Evolutionary conservation across 2,888 invertebrate species (phyloP), one percentile per base, ranked within the genome.

Genomic region (Nipponacmea schrenckii): DNA sequence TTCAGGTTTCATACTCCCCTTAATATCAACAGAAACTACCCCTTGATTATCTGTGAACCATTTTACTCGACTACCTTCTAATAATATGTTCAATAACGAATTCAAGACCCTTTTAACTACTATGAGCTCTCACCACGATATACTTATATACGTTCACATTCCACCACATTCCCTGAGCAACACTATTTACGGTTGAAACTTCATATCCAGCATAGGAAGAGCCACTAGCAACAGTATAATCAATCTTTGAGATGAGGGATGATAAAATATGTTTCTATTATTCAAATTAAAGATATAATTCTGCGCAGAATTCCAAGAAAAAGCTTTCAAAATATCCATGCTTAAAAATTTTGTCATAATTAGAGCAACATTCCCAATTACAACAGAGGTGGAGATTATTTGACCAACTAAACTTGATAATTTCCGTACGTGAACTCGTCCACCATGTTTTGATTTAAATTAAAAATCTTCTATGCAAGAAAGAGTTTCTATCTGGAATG

Each of bases 181-280:
- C 48, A 14, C 15, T 20, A 63, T 63, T 8, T 1, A 20, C 3
- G 14, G 63, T 63, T 14, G 24, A 63, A 14, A 27, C 63, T 20
- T 26, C 27, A 63, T 1, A 63, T n/a, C 63, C 63, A 14, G 24
- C 63, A 63, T 63, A 1, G 14, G 24, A 15, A 12, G 69, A 44
- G 26, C 39, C n/a, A n/a, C n/a, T n/a, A n/a, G n/a, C n/a, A n/a
- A n/a, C n/a, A n/a, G n/a, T n/a, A n/a, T n/a, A n/a, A n/a, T n/a
- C n/a, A n/a, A n/a, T n/a, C n/a, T n/a, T n/a, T n/a, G n/a, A n/a
- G n/a, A n/a, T n/a, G n/a, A n/a, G n/a, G n/a, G n/a, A n/a, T 10
- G 50, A 39, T 70, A 62, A 50, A 64, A 68, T 10, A 74, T 10
- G 46, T 73, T 24, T 69, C 44, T 72, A 14, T 27, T 7, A 63